A percentile compares a stretch with the other conserved stretches of the same genome.
These are phyloP conservation scores for Neodon shergylaensis DNA, from an alignment of 2,113 vertebrate genomes.

Conservation along the genomic window DNA sequence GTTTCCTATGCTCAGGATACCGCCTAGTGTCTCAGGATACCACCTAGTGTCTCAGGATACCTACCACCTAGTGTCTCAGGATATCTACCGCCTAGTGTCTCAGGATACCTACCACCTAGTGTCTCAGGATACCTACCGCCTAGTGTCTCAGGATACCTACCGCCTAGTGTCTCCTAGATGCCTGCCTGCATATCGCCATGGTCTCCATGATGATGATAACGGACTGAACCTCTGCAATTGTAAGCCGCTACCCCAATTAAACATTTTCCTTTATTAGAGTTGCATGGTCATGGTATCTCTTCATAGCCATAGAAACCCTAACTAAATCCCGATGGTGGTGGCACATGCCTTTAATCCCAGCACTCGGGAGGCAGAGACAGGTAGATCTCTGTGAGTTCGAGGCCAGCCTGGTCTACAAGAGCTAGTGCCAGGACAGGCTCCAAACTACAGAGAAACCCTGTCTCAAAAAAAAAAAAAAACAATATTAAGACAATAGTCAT, in stretches of 20 bases:
- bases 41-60: neutral
- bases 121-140: no score
- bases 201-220: neutral
- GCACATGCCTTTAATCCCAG: no score
- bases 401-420: no score
- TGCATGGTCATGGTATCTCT: neutral
- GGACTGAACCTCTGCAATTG: neutral
- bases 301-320: neutral
- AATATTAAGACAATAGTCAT: neutral
- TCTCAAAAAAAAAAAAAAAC: neutral
- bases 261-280: neutral
- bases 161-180: neutral
- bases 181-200: neutral
- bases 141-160: neutral
- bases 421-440: no score
- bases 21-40: neutral
- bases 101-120: no score
- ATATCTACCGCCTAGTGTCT: no score
- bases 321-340: neutral
- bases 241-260: neutral
- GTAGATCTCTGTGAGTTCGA: no score
- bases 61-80: no score
- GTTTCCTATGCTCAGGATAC: neutral
- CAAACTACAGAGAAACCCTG: no score
- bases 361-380: no score